Conservation (phyloP, 1,140 invertebrate genomes). For the Venturia canescens region DNA sequence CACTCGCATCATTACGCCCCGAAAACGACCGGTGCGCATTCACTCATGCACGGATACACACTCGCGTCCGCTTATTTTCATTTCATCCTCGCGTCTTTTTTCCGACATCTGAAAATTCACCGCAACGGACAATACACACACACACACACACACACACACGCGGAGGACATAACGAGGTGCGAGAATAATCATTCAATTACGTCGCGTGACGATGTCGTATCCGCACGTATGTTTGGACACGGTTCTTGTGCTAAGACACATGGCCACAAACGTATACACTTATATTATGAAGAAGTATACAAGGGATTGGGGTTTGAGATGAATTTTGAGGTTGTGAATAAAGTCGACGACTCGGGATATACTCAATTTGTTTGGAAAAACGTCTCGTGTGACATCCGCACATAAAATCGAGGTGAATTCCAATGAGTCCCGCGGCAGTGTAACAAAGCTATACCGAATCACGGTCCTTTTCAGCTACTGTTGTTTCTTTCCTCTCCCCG, state of each 20-base stretch:
- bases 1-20: conserved; percentile 21
- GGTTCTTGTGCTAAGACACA: neutral
- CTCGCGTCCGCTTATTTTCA: neutral
- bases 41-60: neutral
- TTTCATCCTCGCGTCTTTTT: neutral
- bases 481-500: too few species aligned
- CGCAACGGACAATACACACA: neutral
- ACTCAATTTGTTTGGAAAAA: too few species aligned
- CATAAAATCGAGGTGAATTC: too few species aligned
- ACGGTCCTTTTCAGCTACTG: too few species aligned
- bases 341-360: too few species aligned
- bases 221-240: conserved; percentile 27
- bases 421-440: too few species aligned
- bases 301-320: too few species aligned
- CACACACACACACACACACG: conserved; percentile 42
- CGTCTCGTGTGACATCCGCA: too few species aligned
- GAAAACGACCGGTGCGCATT: conserved; percentile 31
- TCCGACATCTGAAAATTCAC: neutral
- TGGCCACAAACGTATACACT: neutral
- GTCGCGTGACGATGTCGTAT: conserved; percentile 59
- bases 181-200: conserved; percentile 68
- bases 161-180: conserved; percentile 26
- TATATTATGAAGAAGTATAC: too few species aligned
- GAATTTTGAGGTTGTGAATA: too few species aligned
- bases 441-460: too few species aligned